Evolutionary conservation across 2,113 vertebrate species (phyloP), one percentile per base, ranked within the genome.

Genomic region (Gadus macrocephalus): DNA sequence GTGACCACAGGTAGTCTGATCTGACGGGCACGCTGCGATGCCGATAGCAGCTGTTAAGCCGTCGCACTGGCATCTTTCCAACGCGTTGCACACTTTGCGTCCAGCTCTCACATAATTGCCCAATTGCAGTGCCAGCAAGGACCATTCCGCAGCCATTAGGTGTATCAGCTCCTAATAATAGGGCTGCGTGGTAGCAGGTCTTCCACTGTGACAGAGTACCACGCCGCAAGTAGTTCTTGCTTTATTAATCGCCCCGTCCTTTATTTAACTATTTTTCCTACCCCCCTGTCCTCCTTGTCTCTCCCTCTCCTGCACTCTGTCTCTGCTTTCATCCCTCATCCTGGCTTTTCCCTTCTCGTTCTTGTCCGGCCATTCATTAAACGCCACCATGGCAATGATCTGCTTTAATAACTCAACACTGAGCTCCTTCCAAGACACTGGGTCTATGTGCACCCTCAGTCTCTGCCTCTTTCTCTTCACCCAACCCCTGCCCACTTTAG

Each of bases 291-390:
- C 56, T 16, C 56, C 20, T 15, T n/a, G 6, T 60, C 17, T 60
- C 42, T 49, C 42, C 42, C 42, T 49, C 42, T 49, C 42, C 42
- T 49, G 42, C 42, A 49, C 42, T 49, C 42, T 49, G 15, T 6
- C 28, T 31, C 53, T 66, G 53, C 20, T 53, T 64, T 22, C 35
- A 66, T 64, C 68, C n/a, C 16, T 42, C 49, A 15, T 28, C 61
- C 4, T 49, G 42, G 12, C 42, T 49, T 49, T 49, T 49, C 28
- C 4, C 58, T 56, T 20, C 31, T 20, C 31, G 0, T 19, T 65
- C 62, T n/a, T 19, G 16, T 42, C 7, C 9, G 17, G 62, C 16
- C 62, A 63, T 14, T 11, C 62, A 22, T 20, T 16, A 14, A 20
- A 17, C 16, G 11, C 27, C 59, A 61, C 59, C 42, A 12, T 49